Evolutionary conservation across 1,140 invertebrate genomes (phyloP), one percentile per base, ranked within the genome.

Genomic region (Antheraea pernyi): DNA sequence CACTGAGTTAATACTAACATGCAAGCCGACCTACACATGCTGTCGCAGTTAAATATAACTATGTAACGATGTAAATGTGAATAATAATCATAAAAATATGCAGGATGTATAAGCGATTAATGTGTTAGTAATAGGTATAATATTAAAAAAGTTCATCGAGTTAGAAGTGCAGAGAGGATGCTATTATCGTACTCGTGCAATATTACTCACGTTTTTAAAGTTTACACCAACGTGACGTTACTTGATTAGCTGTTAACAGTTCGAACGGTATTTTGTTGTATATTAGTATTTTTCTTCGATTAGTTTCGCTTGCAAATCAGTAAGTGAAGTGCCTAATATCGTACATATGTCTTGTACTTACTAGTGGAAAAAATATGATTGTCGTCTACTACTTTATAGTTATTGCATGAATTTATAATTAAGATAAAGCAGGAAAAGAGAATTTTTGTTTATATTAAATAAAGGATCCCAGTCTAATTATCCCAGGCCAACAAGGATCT

Each of bases 161-260:
- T 53, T 53, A 53, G 66, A 67, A 64, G 62, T 59, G 58, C 7
- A 13, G 61, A 75, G 60, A 75, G 70, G 68, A 69, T 67, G 62
- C 60, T 42, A 75, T 75, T 75, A 75, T 72, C 67, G 39, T 36
- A 46, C 39, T 70, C 66, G 61, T 65, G 62, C 48, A 13, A 53
- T 53, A n/a, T 53, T 13, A 13, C 46, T 69, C 73, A 69, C 66
- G 72, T 71, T 65, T 30, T 19, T 42, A 59, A 65, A 16, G 16
- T 53, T 53, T 53, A 53, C 46, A 70, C 58, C 67, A 65, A 68
- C 58, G 67, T 68, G 67, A 68, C 59, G n/a, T 16, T 53, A n/a
- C 46, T 53, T 53, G 46, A 53, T 53, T 53, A 53, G 46, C 16
- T 53, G 39, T 42, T 42, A 42, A 42, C 46, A n/a, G 4, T 53